Evolutionary conservation across 37 sponge, comb jelly and placozoan genomes (phyloP).

Genomic region (Halisarca cf. caerulea): DNA sequence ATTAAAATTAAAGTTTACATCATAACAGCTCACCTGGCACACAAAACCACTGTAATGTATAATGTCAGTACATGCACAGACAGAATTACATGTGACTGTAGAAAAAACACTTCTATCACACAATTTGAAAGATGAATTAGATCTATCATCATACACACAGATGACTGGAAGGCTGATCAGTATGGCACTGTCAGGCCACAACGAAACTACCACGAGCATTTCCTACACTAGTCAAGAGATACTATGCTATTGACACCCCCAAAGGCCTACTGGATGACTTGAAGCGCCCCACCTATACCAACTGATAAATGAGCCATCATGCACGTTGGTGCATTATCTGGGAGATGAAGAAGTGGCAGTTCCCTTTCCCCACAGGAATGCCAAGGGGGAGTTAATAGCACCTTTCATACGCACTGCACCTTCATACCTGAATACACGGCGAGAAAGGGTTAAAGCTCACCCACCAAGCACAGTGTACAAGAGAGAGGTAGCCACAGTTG

Average conservation of each 20-base stretch:
- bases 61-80: background rate
- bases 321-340: slow-evolving; percentile 5
- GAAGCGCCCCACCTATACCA: slow-evolving; percentile 22
- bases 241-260: slow-evolving; percentile 7
- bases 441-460: background rate
- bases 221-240: slow-evolving; percentile 19
- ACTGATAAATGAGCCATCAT: background rate
- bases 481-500: slow-evolving; percentile 11
- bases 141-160: too few species aligned
- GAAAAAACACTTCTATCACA: too few species aligned
- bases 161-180: slow-evolving; percentile 47
- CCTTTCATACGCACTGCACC: background rate
- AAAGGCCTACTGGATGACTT: background rate
- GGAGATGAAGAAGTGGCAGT: background rate
- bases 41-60: too few species aligned
- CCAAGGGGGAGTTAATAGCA: background rate
- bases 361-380: background rate
- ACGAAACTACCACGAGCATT: background rate
- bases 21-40: too few species aligned
- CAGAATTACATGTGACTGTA: too few species aligned
- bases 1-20: too few species aligned
- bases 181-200: slow-evolving; percentile 42
- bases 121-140: too few species aligned
- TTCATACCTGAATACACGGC: background rate
- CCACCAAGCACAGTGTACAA: slow-evolving; percentile 5